These are phyloP conservation scores for Danaus chrysippus DNA, from an alignment of 2,888 invertebrate species.

Conservation along the genomic window DNA sequence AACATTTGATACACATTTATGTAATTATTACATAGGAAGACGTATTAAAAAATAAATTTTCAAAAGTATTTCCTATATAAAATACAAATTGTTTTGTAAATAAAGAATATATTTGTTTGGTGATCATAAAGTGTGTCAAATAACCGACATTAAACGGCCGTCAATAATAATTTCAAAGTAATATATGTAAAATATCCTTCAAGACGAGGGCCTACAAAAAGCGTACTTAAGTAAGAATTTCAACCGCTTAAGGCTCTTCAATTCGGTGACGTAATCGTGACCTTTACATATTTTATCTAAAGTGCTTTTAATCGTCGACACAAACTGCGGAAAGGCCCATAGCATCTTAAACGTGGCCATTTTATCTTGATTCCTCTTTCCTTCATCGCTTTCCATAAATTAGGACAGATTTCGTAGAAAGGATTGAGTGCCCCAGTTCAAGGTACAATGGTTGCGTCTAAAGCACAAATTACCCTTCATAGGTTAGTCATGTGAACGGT, in stretches of 20 bases:
- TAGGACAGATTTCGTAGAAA: slow-evolving; percentile 47
- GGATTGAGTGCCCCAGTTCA: slow-evolving; percentile 53
- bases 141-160: neutral
- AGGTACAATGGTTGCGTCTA: slow-evolving; percentile 33
- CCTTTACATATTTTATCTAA: slow-evolving; percentile 77
- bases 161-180: slow-evolving; percentile 18
- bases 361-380: slow-evolving; percentile 48
- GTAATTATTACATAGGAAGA: too few species aligned
- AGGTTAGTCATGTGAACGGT: slow-evolving; percentile 62
- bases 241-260: slow-evolving; percentile 55
- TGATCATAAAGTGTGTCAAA: too few species aligned
- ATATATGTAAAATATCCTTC: slow-evolving; percentile 27
- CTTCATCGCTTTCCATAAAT: slow-evolving; percentile 46
- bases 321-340: slow-evolving; percentile 46
- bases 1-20: neutral
- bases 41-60: too few species aligned
- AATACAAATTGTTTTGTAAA: too few species aligned
- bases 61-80: too few species aligned
- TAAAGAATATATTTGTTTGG: too few species aligned
- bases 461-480: slow-evolving; percentile 55
- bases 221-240: slow-evolving; percentile 54
- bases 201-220: slow-evolving; percentile 38
- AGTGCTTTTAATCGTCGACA: slow-evolving; percentile 71
- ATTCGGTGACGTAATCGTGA: slow-evolving; percentile 55
- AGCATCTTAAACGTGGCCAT: slow-evolving; percentile 59